Evolutionary conservation across 1,140 invertebrate species (phyloP).

Genomic region (Bombus balteatus): DNA sequence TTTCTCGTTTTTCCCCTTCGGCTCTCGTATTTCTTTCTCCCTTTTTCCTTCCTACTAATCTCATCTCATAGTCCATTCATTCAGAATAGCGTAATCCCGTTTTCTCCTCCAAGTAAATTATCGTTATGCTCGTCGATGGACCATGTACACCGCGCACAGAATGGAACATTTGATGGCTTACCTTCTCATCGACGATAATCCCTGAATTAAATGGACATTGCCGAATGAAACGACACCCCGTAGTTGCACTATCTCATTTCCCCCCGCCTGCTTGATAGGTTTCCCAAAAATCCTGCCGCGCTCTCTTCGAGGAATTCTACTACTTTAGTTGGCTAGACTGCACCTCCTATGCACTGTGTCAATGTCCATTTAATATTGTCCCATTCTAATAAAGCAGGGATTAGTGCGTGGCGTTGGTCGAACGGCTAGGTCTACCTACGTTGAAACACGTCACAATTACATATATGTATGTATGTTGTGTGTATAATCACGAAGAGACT

Average conservation of each 20-base stretch:
- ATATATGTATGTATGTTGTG: conserved; percentile 27
- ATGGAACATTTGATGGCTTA: conserved; percentile 63
- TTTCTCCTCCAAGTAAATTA: background rate
- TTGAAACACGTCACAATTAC: conserved; percentile 33
- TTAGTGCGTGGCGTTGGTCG: conserved; percentile 74
- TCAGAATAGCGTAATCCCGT: background rate
- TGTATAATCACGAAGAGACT: conserved; percentile 48
- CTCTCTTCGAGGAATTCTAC: conserved; percentile 21
- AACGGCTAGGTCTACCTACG: conserved; percentile 69
- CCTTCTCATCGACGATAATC: conserved; percentile 72
- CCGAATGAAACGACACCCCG: conserved; percentile 64
- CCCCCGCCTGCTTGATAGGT: conserved; percentile 65
- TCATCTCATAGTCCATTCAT: background rate
- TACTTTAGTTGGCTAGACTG: conserved; percentile 58
- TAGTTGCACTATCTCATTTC: conserved; percentile 66
- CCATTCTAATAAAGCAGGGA: conserved; percentile 77
- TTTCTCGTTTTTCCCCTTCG: too few relatives aligned
- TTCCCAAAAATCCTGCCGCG: conserved; percentile 5
- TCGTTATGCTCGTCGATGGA: background rate
- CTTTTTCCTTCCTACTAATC: background rate
- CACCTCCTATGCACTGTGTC: conserved; percentile 77
- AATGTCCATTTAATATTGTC: conserved; percentile 82
- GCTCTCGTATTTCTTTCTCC: background rate
- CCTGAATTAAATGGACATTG: conserved; percentile 82
- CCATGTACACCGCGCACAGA: conserved; percentile 16